phyloP scores from a whole-genome alignment of 2,888 invertebrate genomes.

The Sympetrum striolatum region DNA sequence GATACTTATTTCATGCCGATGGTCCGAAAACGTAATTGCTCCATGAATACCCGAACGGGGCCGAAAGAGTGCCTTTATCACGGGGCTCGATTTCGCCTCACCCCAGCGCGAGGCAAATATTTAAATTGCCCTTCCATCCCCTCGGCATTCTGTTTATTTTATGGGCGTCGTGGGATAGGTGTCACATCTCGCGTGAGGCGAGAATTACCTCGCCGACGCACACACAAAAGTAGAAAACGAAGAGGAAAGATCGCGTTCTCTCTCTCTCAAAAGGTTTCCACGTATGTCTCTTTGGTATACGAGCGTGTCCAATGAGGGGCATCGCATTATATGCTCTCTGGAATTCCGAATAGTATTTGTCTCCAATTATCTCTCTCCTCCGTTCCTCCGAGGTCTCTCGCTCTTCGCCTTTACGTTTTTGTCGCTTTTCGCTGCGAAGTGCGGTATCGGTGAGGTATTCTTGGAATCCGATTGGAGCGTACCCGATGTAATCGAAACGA shows the following conservation, averaged over 20 bases:
- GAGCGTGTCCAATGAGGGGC: not conserved
- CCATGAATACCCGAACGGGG: constrained; percentile 6
- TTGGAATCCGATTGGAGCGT: too few species aligned
- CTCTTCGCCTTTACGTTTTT: too few species aligned
- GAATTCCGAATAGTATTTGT: too few species aligned
- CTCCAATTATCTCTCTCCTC: too few species aligned
- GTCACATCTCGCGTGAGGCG: not conserved
- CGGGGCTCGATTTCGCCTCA: not conserved
- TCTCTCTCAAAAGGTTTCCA: not conserved
- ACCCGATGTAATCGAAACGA: too few species aligned
- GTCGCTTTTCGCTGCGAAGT: too few species aligned
- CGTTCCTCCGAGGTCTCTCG: too few species aligned
- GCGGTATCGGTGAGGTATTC: too few species aligned
- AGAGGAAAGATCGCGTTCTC: not conserved
- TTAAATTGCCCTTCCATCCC: not conserved
- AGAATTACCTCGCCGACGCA: not conserved
- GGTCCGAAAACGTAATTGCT: not conserved
- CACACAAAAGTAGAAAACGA: too few species aligned
- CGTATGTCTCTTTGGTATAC: not conserved
- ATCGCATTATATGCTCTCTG: not conserved
- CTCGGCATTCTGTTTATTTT: constrained; percentile 8
- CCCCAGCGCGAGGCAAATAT: not conserved
- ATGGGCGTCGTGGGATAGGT: constrained; percentile 30
- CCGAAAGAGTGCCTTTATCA: not conserved
- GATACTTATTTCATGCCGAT: not conserved